A percentile compares a stretch with the other conserved stretches of the same genome.
Conservation (phyloP, 2,888 invertebrate genomes). For the Tachina lurida region DNA sequence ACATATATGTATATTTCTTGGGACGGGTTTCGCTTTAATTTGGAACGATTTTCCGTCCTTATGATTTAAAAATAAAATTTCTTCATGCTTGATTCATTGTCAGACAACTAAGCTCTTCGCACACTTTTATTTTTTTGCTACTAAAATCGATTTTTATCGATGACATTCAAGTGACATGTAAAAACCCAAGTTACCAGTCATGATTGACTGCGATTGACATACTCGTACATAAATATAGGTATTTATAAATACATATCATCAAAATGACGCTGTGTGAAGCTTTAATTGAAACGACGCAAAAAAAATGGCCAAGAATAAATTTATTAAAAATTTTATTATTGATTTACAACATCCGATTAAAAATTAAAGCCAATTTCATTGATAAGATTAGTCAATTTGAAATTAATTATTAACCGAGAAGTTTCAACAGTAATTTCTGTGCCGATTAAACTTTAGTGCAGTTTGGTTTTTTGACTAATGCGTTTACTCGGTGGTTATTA, state of each 20-base stretch:
- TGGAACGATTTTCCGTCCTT: too few species aligned
- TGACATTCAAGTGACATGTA: neutral
- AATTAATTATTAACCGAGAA: conserved; percentile 30
- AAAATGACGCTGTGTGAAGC: too few species aligned
- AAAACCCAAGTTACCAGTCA: neutral
- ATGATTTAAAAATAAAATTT: too few species aligned
- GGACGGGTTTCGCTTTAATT: too few species aligned
- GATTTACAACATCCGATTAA: conserved; percentile 63
- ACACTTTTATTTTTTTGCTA: neutral
- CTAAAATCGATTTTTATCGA: neutral
- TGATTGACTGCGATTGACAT: neutral
- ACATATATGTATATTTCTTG: too few species aligned
- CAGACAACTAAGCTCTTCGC: too few species aligned
- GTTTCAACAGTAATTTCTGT: conserved; percentile 9
- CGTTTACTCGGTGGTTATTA: conserved; percentile 15
- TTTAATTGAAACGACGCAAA: neutral
- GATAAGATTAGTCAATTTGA: conserved; percentile 62
- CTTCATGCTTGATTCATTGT: too few species aligned
- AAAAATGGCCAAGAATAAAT: neutral
- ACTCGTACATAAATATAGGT: too few species aligned
- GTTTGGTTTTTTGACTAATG: conserved; percentile 27
- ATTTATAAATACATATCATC: too few species aligned
- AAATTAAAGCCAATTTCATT: neutral
- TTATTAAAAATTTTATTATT: neutral
- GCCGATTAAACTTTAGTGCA: conserved; percentile 46